Conservation (phyloP, 2,113 vertebrate species). For the Puntigrus tetrazona region DNA sequence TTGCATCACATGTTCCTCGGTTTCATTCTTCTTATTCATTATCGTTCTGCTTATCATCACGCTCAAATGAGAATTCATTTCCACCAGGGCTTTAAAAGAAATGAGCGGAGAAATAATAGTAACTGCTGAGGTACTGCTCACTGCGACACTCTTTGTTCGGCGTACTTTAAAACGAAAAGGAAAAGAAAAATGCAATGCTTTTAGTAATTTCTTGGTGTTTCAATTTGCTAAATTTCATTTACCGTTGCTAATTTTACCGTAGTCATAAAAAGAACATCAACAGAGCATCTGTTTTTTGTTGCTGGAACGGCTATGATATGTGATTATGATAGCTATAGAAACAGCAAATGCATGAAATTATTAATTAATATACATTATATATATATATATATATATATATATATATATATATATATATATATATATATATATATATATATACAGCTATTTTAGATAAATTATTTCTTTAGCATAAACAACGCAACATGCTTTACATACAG, state of each 20-base stretch:
- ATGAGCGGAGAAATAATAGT: not conserved
- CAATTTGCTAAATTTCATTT: not conserved
- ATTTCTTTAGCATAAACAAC: not conserved
- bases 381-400: too few relatives aligned
- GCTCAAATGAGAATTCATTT: not conserved
- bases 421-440: too few relatives aligned
- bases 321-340: not conserved
- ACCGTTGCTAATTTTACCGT: not conserved
- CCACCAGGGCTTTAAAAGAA: not conserved
- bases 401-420: too few relatives aligned
- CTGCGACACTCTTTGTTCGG: not conserved
- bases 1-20: not conserved
- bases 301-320: too few relatives aligned
- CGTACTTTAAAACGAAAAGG: not conserved
- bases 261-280: not conserved
- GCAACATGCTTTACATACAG: not conserved
- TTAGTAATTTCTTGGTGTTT: not conserved
- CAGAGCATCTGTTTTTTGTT: not conserved
- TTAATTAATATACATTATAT: too few relatives aligned
- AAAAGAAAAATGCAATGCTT: not conserved
- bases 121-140: not conserved
- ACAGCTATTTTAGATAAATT: too few relatives aligned
- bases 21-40: slow-evolving; percentile 26
- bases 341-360: not conserved
- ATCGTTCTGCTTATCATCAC: slow-evolving; percentile 1